phyloP scores from a whole-genome alignment of 2,888 invertebrate genomes.

The Anoplius nigerrimus region DNA sequence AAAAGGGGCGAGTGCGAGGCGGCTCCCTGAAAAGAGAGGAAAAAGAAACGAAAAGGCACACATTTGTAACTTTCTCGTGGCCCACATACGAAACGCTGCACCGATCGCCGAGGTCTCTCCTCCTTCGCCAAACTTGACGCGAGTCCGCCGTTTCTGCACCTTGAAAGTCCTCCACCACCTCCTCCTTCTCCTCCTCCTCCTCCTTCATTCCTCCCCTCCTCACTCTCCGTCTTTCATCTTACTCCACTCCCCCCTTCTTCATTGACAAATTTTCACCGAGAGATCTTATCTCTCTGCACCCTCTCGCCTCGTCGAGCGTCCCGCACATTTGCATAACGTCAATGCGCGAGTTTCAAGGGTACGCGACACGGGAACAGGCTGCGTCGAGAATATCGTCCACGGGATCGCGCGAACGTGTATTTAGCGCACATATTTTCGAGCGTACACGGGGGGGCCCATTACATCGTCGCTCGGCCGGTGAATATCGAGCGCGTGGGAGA shows the following conservation, averaged over 20 bases:
- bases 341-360: background rate
- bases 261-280: background rate
- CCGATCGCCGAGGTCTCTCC: slow-evolving; percentile 35
- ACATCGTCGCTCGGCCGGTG: too few species aligned
- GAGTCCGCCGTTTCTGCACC: slow-evolving; percentile 20
- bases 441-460: too few species aligned
- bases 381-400: too few species aligned
- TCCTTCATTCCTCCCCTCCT: background rate
- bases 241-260: background rate
- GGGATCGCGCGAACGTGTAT: too few species aligned
- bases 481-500: too few species aligned
- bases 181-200: slow-evolving; percentile 5
- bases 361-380: too few species aligned
- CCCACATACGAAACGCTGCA: slow-evolving; percentile 67
- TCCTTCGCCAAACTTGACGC: slow-evolving; percentile 37
- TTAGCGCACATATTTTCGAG: too few species aligned
- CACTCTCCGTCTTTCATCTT: background rate
- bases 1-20: slow-evolving; percentile 41
- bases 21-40: slow-evolving; percentile 10
- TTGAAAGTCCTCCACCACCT: slow-evolving; percentile 8
- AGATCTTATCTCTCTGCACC: background rate
- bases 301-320: background rate
- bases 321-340: background rate
- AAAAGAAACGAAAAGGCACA: slow-evolving; percentile 38
- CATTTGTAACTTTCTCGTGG: slow-evolving; percentile 70